Evolutionary conservation across 2,113 vertebrate species (phyloP), one percentile per base, ranked within the genome.

Genomic region (Cervus canadensis): DNA sequence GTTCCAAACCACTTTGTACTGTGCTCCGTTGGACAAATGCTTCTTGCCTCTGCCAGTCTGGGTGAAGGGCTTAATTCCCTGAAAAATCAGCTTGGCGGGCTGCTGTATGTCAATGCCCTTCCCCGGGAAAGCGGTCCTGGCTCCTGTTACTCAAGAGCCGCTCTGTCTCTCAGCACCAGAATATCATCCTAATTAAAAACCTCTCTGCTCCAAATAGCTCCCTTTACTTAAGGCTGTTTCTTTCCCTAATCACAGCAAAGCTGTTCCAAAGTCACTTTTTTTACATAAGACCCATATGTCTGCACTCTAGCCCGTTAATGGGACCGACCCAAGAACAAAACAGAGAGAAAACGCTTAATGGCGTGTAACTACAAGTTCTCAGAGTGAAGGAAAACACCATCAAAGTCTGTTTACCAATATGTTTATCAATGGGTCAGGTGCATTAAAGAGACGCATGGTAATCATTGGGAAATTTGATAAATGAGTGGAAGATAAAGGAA

Each of bases 171-270:
- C 92, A 14, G 57, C 43, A 5, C 83, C 5, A 9, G 54, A 28
- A 17, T 11, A 25, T 23, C 91, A 5, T 79, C 92, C 95, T 71
- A 59, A 88, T 84, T 85, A 67, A 78, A 97, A 95, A 28, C 48
- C 95, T 62, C 95, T 83, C 78, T 48, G 87, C 95, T 91, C 91
- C 86, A 91, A 57, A 93, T 30, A 87, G 85, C 95, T 67, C 82
- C 93, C 84, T 94, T 79, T 21, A 74, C 82, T 40, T 67, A 62
- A 60, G 52, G 89, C 89, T 30, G 64, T 45, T 85, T 60, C 54
- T 45, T n/a, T 52, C 76, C 54, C 89, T 84, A 21, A 93, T 59
- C 94, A 90, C 30, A 50, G 83, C 89, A 95, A 89, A 89, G 62
- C 88, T 64, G 74, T 60, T 86, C 50, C 3, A 76, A 88, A 94